These are phyloP conservation scores for Hetaerina titia DNA, from an alignment of 2,888 invertebrate species.

Conservation along the genomic window DNA sequence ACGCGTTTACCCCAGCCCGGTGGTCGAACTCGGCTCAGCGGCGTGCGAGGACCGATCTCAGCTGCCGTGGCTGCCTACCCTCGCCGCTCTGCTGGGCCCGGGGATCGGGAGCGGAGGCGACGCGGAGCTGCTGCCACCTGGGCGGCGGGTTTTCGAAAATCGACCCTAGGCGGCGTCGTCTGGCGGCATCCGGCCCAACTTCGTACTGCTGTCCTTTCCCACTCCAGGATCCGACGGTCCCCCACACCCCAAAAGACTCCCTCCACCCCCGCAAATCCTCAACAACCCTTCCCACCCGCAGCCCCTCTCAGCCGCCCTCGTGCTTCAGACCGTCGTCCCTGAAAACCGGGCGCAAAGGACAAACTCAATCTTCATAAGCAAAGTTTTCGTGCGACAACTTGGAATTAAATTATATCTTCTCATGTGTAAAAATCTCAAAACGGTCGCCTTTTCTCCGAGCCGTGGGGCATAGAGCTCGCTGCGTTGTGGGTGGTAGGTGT, in stretches of 20 bases:
- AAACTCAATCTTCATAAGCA: slow-evolving; percentile 42
- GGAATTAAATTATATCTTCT: slow-evolving; percentile 40
- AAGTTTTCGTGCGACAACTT: slow-evolving; percentile 33
- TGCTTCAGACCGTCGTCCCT: neutral
- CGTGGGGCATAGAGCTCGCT: neutral
- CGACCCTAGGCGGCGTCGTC: neutral
- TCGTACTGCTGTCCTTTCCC: neutral
- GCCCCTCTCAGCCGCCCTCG: neutral
- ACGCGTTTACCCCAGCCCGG: slow-evolving; percentile 16
- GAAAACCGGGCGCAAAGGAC: neutral
- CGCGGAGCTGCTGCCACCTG: slow-evolving; percentile 55
- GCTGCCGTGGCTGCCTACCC: slow-evolving; percentile 61
- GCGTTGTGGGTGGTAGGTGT: neutral
- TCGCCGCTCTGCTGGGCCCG: slow-evolving; percentile 62
- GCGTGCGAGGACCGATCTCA: slow-evolving; percentile 30
- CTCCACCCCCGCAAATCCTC: neutral
- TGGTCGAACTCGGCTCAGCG: slow-evolving; percentile 43
- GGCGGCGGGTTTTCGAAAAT: neutral
- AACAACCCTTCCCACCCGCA: neutral
- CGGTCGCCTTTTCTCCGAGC: neutral
- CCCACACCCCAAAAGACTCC: no score
- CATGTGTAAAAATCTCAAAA: slow-evolving; percentile 12
- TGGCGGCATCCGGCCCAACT: slow-evolving; percentile 9
- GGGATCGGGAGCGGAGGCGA: slow-evolving; percentile 50
- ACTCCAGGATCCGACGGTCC: neutral